phyloP scores from a whole-genome alignment of 2,888 invertebrate genomes.

The Pristionchus japonicus region DNA sequence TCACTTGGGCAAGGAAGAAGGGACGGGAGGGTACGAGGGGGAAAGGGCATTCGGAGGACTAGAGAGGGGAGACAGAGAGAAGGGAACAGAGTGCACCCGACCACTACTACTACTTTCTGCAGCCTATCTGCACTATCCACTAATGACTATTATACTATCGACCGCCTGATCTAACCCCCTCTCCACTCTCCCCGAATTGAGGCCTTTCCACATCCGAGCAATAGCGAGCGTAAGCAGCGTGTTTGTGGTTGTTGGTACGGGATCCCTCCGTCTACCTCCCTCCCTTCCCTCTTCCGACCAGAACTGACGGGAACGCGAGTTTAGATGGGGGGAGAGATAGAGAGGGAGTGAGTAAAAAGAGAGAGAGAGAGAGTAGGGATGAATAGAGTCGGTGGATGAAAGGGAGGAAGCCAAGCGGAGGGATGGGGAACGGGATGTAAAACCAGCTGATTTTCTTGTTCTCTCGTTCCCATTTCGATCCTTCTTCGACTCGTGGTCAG shows the following conservation, averaged over 20 bases:
- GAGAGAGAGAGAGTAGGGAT: slow-evolving; percentile 17
- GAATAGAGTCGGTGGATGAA: neutral
- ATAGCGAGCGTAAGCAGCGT: neutral
- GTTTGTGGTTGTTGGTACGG: slow-evolving; percentile 2
- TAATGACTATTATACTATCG: neutral
- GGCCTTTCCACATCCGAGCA: neutral
- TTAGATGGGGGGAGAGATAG: neutral
- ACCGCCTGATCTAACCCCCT: neutral
- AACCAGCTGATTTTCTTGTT: slow-evolving; percentile 14
- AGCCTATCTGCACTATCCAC: neutral
- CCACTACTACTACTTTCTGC: too few relatives aligned
- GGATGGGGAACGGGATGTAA: slow-evolving; percentile 12
- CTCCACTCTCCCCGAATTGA: neutral
- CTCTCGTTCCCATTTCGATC: neutral
- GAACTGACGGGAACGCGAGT: slow-evolving; percentile 21
- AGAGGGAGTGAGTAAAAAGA: neutral
- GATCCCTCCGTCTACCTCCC: neutral
- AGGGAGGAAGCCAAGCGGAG: neutral
- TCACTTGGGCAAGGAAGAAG: neutral
- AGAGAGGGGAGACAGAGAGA: neutral
- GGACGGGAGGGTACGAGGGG: neutral
- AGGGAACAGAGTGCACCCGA: neutral
- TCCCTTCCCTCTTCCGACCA: neutral
- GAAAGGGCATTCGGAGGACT: slow-evolving; percentile 25
- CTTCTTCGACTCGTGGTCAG: neutral